These are phyloP conservation scores for Bibio marci DNA, from an alignment of 2,888 invertebrate genomes.

Conservation along the genomic window DNA sequence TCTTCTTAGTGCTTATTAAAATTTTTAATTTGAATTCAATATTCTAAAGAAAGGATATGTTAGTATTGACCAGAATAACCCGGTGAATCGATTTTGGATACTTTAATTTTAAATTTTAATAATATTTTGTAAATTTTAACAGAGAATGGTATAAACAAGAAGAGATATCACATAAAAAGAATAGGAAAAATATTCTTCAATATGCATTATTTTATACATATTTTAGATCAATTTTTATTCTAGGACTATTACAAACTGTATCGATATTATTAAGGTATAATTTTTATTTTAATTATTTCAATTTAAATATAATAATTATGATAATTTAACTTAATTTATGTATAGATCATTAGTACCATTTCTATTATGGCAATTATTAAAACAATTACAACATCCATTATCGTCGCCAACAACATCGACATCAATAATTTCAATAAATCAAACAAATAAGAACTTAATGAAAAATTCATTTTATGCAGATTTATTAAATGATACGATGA, in stretches of 20 bases:
- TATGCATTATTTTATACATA: constrained; percentile 49
- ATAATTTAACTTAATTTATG: neutral
- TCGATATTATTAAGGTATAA: constrained; percentile 25
- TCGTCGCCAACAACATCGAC: too few species aligned
- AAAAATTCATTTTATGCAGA: too few species aligned
- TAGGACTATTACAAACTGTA: constrained; percentile 39
- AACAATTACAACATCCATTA: constrained; percentile 23
- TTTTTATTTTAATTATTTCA: neutral
- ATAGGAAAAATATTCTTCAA: constrained; percentile 39
- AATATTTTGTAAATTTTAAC: constrained; percentile 10
- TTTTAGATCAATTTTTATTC: constrained; percentile 48
- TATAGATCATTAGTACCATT: constrained; percentile 25
- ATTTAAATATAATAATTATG: neutral
- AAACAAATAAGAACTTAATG: too few species aligned
- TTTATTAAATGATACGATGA: too few species aligned
- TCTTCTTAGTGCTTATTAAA: too few species aligned
- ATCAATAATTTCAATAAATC: too few species aligned
- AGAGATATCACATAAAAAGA: constrained; percentile 34
- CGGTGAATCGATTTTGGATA: too few species aligned
- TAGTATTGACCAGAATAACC: too few species aligned
- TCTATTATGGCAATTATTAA: constrained; percentile 23
- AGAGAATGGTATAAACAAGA: constrained; percentile 54
- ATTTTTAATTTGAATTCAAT: too few species aligned
- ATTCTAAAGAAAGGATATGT: too few species aligned
- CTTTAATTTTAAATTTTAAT: too few species aligned